These are phyloP conservation scores for Scomberomorus guttatus DNA, from an alignment of 2,797 vertebrate genomes.

Conservation along the genomic window DNA sequence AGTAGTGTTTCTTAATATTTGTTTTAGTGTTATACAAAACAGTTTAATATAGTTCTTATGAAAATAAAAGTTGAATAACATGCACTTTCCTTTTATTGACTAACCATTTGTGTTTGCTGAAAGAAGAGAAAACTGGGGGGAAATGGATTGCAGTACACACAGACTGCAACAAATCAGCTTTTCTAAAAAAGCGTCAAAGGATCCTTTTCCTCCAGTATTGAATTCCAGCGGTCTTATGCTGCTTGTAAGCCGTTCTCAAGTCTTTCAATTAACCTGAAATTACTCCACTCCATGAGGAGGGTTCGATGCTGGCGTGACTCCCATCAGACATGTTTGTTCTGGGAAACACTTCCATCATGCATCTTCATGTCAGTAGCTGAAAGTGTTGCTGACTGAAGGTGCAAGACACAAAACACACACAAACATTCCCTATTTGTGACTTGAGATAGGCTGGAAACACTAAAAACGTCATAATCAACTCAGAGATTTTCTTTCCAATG, in stretches of 20 bases:
- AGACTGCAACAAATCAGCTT: constrained; percentile 22
- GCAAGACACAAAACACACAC: constrained; percentile 30
- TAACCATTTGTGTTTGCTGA: constrained; percentile 9
- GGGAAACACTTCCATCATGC: constrained; percentile 55
- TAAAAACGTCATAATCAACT: constrained; percentile 33
- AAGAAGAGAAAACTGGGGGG: neutral
- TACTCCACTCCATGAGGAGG: constrained; percentile 46
- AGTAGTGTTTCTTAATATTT: neutral
- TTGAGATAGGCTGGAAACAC: constrained; percentile 20
- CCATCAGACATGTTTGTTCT: constrained; percentile 66
- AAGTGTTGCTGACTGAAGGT: constrained; percentile 35
- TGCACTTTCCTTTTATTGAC: neutral
- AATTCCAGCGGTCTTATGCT: constrained; percentile 30
- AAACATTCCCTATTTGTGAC: constrained; percentile 22
- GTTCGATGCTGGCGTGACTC: constrained; percentile 37
- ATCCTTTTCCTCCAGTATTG: constrained; percentile 23
- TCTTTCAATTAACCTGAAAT: constrained; percentile 59
- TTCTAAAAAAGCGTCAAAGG: constrained; percentile 2
- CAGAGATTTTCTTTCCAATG: constrained; percentile 20
- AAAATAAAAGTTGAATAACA: neutral
- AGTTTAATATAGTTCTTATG: neutral
- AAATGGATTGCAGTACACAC: neutral
- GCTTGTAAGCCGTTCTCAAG: constrained; percentile 21
- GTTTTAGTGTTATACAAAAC: neutral
- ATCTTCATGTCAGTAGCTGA: constrained; percentile 47